Base-by-base conservation (phyloP, 2,888 invertebrate species). In the Papilio protenor region DNA sequence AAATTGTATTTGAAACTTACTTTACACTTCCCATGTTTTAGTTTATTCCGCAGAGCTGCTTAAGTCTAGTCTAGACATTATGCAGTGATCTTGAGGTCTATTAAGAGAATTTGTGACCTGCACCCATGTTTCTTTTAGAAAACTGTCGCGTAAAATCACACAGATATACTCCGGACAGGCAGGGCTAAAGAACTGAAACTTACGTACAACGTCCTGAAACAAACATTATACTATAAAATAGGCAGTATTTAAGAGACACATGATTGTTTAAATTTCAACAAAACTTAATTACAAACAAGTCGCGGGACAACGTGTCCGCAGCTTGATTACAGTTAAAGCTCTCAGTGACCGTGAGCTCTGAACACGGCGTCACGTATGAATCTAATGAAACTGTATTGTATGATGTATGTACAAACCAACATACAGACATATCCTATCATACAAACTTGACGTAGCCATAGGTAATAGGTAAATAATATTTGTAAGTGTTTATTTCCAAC, bases 231-330 rank as follows among this genome's bases (percentile, higher is more conserved):
- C 64, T 64, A 64, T 33, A 40, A 64, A 16, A 4, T n/a, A 33
- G 11, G 10, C 64, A 6, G 64, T 18, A 40, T n/a, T 64, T 40
- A 40, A 40, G 66, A 40, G 66, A 66, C n/a, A 40, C 3, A 2
- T 40, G 40, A 66, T 66, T 64, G 64, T 66, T 66, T 66, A 40
- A 66, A 64, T 10, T 40, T 40, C 23, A 40, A 40, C 27, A 64
- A 18, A 40, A 18, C 5, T n/a, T 33, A 27, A 64, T 64, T 64
- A 64, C 23, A 64, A 33, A 33, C 33, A 64, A 33, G 33, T 18
- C 64, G 64, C 33, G 64, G 14, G 40, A 61, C 27, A 27, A 27
- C 66, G 66, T 14, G 66, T 27, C 59, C 10, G 21, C 61, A 0
- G n/a, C 66, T 40, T 18, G 18, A 66, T 66, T 64, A 64, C 8